phyloP scores from a whole-genome alignment of 2,797 vertebrate species.

The Novumbra hubbsi region DNA sequence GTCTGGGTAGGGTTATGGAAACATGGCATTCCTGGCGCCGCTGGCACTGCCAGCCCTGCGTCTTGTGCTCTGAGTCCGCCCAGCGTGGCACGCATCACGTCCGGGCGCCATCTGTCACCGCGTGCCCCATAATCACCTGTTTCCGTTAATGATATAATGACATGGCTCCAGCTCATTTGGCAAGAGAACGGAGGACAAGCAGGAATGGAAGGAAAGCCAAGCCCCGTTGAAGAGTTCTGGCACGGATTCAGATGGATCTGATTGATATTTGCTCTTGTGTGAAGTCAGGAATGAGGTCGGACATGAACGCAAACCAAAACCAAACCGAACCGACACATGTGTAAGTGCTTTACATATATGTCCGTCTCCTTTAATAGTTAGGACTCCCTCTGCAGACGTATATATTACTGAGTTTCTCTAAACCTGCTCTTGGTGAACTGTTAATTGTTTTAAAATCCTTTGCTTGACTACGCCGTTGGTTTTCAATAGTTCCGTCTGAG shows the following conservation, averaged over 20 bases:
- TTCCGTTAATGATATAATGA: constrained; percentile 47
- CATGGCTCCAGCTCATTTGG: constrained; percentile 20
- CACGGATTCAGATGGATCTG: neutral
- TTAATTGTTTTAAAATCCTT: neutral
- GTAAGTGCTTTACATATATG: too few species aligned
- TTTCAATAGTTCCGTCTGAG: too few species aligned
- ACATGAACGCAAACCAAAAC: neutral
- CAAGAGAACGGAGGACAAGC: constrained; percentile 17
- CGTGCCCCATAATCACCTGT: constrained; percentile 47
- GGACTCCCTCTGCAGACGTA: neutral
- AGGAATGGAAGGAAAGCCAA: neutral
- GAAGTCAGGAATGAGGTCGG: neutral
- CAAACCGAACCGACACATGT: neutral
- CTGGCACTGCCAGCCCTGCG: constrained; percentile 38
- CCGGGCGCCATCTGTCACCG: constrained; percentile 59
- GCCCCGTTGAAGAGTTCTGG: neutral
- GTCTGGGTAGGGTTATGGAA: constrained; percentile 51
- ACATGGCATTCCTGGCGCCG: constrained; percentile 52
- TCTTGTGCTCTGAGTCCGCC: constrained; percentile 30
- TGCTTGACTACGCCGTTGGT: too few species aligned
- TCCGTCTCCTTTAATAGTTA: neutral
- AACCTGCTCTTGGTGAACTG: neutral
- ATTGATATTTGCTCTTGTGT: constrained; percentile 7
- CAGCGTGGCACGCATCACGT: constrained; percentile 36
- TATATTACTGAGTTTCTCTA: neutral